Conservation (phyloP, 2,113 vertebrate genomes). For the Sorex araneus region DNA sequence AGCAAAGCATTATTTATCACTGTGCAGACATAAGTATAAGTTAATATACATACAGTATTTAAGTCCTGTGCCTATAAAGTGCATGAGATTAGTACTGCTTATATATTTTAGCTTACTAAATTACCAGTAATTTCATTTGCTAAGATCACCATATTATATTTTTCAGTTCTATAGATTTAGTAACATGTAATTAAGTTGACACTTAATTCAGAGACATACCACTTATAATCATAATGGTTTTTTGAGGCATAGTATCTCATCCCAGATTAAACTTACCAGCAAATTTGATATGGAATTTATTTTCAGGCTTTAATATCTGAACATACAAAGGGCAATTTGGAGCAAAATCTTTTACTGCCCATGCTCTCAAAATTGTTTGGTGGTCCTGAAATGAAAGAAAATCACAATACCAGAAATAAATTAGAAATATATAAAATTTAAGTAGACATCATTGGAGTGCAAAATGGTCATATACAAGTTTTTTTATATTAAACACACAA, state of each 20-base stretch:
- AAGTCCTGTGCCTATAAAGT: background rate
- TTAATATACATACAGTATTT: background rate
- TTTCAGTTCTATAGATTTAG: background rate
- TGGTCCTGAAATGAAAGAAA: slow-evolving; percentile 92
- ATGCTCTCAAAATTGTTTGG: slow-evolving; percentile 98
- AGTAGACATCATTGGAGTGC: background rate
- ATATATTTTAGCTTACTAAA: background rate
- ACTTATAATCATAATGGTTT: background rate
- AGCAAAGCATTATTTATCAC: background rate
- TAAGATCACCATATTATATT: slow-evolving; percentile 29
- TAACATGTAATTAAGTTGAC: background rate
- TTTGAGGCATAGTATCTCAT: background rate
- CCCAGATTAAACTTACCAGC: slow-evolving; percentile 91
- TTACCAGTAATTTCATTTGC: background rate
- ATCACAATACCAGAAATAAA: background rate
- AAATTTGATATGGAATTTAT: slow-evolving; percentile 99
- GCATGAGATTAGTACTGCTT: background rate
- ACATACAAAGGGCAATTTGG: slow-evolving; percentile 98
- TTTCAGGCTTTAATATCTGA: slow-evolving; percentile 98
- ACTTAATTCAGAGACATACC: background rate
- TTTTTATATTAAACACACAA: background rate
- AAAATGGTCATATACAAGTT: background rate
- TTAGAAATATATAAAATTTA: background rate
- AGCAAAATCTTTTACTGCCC: slow-evolving; percentile 99
- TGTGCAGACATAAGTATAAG: background rate